Evolutionary conservation across 2,888 invertebrate species (phyloP).

Genomic region (Alloplasta piceator): DNA sequence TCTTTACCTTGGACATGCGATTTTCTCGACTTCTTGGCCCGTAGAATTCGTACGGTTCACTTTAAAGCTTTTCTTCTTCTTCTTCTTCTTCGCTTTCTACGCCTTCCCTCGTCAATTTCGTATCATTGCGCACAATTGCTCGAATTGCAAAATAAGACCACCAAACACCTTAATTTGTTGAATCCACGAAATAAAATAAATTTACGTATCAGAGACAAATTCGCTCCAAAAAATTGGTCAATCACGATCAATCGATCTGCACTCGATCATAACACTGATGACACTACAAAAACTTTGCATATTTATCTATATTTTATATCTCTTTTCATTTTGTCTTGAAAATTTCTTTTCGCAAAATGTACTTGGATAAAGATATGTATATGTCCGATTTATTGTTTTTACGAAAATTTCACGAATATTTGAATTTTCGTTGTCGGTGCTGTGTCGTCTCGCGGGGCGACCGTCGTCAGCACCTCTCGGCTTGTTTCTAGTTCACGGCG

Average conservation of each 20-base stretch:
- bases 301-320: not conserved
- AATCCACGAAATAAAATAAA: not conserved
- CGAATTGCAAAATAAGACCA: slow-evolving; percentile 2
- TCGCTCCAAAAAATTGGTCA: not conserved
- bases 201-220: not conserved
- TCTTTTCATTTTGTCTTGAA: not conserved
- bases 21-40: slow-evolving; percentile 31
- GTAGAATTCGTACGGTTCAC: not conserved
- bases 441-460: slow-evolving; percentile 67
- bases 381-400: not conserved
- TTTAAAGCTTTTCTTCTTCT: not conserved
- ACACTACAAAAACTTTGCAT: slow-evolving; percentile 8
- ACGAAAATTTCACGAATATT: slow-evolving; percentile 35
- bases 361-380: not conserved
- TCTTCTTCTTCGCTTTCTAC: slow-evolving; percentile 10
- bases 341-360: not conserved
- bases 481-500: slow-evolving; percentile 70
- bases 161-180: slow-evolving; percentile 24
- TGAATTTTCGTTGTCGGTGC: slow-evolving; percentile 48
- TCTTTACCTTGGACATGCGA: slow-evolving; percentile 55
- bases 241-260: slow-evolving; percentile 5
- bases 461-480: slow-evolving; percentile 68
- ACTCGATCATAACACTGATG: slow-evolving; percentile 36
- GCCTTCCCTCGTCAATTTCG: slow-evolving; percentile 15
- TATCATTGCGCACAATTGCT: slow-evolving; percentile 53